Base-by-base conservation (phyloP, 2,113 vertebrate species). In the Anolis carolinensis region DNA sequence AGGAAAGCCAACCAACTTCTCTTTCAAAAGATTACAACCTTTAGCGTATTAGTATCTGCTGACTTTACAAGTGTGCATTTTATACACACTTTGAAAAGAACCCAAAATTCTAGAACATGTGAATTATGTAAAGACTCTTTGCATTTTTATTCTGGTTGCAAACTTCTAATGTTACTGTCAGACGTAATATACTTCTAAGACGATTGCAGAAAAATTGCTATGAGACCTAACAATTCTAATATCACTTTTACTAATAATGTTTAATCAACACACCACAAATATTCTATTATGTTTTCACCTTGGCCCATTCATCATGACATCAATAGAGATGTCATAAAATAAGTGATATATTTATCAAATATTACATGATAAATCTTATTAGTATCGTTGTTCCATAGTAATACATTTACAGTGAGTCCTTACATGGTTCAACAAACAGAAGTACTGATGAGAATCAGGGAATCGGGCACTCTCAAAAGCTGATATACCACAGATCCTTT, bases 1-100 rank as follows among this genome's bases (percentile, higher is more conserved):
- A 97, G 97, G 97, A 98, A 98, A 96, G 94, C 89, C 93, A 95
- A 95, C 94, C 92, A 94, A 95, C 95, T 93, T 96, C 96, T 96
- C 96, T 97, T 96, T 95, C 94, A 96, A 95, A 97, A 98, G 96
- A 97, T 97, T 98, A 97, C 96, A 97, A 95, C 96, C 95, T 94
- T 95, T 95, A 97, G 96, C 96, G 95, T 96, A 96, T 92, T 90
- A 90, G 89, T 95, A 97, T 96, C 95, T 97, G 95, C 84, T 91
- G 93, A 95, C 90, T 95, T 93, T 88, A 77, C 88, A 92, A 90
- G 92, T 92, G 84, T 89, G 79, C 90, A 92, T 96, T 95, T 95
- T 94, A 93, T 94, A 85, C 89, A 93, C 91, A 91, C 88, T 93
- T 95, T 96, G 90, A 96, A 93, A 39, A 62, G 91, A 97, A 94